These are phyloP conservation scores for Heterodera carotae DNA, from an alignment of 1,140 invertebrate genomes.

Conservation along the genomic window DNA sequence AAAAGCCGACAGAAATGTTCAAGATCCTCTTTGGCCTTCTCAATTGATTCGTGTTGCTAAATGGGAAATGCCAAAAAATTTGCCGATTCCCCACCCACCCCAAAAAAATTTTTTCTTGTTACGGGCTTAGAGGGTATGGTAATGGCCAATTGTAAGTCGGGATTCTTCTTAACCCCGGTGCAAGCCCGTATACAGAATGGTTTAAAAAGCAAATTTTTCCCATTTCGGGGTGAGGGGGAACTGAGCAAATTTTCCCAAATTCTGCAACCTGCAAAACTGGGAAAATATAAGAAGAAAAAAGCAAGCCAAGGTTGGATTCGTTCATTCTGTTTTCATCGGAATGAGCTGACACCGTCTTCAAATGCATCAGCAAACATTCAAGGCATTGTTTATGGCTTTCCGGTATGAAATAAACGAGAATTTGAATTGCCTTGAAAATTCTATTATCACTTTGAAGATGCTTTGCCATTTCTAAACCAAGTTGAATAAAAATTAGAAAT, in stretches of 20 bases:
- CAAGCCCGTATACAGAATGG: too few species aligned
- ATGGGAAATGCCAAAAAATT: background rate
- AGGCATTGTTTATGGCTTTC: constrained; percentile 21
- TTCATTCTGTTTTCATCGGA: constrained; percentile 30
- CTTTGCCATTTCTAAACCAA: constrained; percentile 2
- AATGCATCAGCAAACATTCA: constrained; percentile 23
- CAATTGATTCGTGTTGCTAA: constrained; percentile 24
- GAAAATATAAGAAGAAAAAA: constrained; percentile 22
- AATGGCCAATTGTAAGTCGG: too few species aligned
- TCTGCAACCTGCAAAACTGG: constrained; percentile 15
- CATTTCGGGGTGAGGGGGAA: too few species aligned
- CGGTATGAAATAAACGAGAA: constrained; percentile 31
- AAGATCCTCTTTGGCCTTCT: constrained; percentile 23
- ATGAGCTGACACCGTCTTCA: constrained; percentile 7
- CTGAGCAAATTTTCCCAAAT: background rate
- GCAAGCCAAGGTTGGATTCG: constrained; percentile 7
- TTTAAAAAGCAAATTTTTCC: too few species aligned
- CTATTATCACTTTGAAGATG: constrained; percentile 12
- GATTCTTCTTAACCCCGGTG: too few species aligned
- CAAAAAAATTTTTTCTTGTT: too few species aligned
- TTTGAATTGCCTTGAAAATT: constrained; percentile 28
- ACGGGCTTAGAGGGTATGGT: too few species aligned
- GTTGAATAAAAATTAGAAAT: background rate
- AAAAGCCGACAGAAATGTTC: constrained; percentile 5
- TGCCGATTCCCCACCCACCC: background rate